phyloP scores from a whole-genome alignment of 2,113 vertebrate genomes.

The Bambusicola thoracicus region DNA sequence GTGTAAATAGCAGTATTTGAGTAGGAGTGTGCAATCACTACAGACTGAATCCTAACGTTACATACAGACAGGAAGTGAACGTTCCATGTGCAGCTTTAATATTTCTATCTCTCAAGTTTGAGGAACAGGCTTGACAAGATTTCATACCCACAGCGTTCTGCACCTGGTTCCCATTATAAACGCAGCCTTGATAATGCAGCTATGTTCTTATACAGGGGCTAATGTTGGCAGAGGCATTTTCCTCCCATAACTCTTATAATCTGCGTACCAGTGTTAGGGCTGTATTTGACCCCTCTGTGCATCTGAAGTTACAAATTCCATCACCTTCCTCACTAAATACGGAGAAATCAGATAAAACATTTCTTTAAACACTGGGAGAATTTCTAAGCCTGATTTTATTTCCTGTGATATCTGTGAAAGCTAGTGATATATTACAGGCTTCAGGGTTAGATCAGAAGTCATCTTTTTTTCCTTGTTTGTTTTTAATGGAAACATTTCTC shows the following conservation, averaged over 20 bases:
- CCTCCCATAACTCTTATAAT: constrained; percentile 13
- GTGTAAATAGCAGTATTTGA: not conserved
- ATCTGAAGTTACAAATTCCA: not conserved
- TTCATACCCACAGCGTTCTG: constrained; percentile 19
- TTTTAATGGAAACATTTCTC: constrained; percentile 22
- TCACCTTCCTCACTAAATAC: not conserved
- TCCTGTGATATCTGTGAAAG: not conserved
- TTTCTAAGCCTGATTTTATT: not conserved
- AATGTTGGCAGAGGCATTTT: not conserved
- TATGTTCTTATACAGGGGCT: constrained; percentile 21
- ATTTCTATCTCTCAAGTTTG: constrained; percentile 6
- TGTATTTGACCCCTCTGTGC: not conserved
- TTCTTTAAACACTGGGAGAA: not conserved
- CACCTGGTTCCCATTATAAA: constrained; percentile 58
- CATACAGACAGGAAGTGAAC: not conserved
- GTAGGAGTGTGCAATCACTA: not conserved
- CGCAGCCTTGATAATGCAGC: constrained; percentile 29
- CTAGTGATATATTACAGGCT: not conserved
- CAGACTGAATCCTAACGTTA: not conserved
- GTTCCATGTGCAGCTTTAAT: not conserved
- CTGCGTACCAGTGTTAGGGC: not conserved
- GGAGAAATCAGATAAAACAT: not conserved
- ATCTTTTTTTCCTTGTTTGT: not conserved
- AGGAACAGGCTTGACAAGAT: constrained; percentile 19
- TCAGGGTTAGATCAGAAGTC: not conserved